Evolutionary conservation across 2,888 invertebrate genomes (phyloP).

Genomic region (Ceratothoa steindachneri): DNA sequence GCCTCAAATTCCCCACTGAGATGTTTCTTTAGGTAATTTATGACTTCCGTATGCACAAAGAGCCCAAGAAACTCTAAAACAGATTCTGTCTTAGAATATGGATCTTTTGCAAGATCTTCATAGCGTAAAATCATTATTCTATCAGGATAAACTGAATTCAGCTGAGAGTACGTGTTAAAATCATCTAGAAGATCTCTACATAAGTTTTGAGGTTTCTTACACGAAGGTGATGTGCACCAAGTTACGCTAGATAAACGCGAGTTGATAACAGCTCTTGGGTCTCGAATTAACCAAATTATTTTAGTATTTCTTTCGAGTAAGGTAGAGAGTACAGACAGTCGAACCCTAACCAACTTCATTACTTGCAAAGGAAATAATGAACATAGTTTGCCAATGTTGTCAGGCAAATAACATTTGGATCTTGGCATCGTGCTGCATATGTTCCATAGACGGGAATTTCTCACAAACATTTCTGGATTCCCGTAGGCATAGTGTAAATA

Average conservation of each 20-base stretch:
- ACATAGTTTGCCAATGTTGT: constrained; percentile 48
- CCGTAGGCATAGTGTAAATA: constrained; percentile 43
- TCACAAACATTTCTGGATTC: constrained; percentile 41
- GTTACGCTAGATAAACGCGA: constrained; percentile 48
- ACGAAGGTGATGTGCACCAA: constrained; percentile 49
- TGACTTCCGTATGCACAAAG: constrained; percentile 24
- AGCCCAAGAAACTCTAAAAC: constrained; percentile 50
- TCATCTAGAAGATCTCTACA: constrained; percentile 49
- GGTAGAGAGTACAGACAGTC: constrained; percentile 47
- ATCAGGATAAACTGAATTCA: constrained; percentile 48
- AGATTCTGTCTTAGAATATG: constrained; percentile 47
- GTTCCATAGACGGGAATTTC: constrained; percentile 52
- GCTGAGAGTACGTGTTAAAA: constrained; percentile 43
- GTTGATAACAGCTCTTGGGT: constrained; percentile 50
- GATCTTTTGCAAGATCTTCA: constrained; percentile 49
- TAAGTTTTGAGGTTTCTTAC: constrained; percentile 48
- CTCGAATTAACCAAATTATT: constrained; percentile 49
- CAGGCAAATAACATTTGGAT: constrained; percentile 73
- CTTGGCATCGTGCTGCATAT: constrained; percentile 71
- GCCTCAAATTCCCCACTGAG: constrained; percentile 37
- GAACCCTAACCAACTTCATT: constrained; percentile 49
- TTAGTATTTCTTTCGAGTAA: constrained; percentile 47
- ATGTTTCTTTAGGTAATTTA: constrained; percentile 40
- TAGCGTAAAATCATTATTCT: constrained; percentile 48
- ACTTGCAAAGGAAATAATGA: constrained; percentile 48